Base-by-base conservation (phyloP, 2,797 vertebrate species). In the Otolemur crassicaudatus region DNA sequence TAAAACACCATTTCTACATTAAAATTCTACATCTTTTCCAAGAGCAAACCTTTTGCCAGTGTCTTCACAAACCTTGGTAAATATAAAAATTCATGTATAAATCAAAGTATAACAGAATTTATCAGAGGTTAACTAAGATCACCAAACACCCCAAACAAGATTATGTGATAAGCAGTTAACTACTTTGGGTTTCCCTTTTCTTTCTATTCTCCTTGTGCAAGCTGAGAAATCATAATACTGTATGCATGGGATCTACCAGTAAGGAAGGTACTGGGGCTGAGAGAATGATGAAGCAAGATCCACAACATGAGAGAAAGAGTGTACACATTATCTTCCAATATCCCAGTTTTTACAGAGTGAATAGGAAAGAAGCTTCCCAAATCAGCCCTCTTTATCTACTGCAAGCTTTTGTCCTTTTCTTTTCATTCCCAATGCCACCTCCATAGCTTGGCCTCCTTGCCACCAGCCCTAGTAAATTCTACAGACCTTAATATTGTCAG, bases 1-100 rank as follows among this genome's bases (percentile, higher is more conserved):
- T 16, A 67, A 67, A n/a, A 67, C 31, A 67, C 31, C 27, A 8
- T 87, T 97, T 97, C 91, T 94, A 75, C 90, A 85, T 86, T 84
- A 90, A 87, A 91, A 88, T 87, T 67, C 80, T 95, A 65, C 8
- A 65, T 79, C 60, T 76, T 95, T 94, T 80, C 92, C 53, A 85
- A 22, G 1, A 94, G 31, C 49, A 91, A 80, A 93, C n/a, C 40
- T 43, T 72, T 77, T 72, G 23, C 87, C 53, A 65, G 29, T 67
- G 37, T 88, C 79, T 88, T 31, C 29, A 85, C 40, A 40, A 94
- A 87, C 7, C 27, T 58, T 85, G 34, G 34, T 67, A 88, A 91
- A 91, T 23, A 87, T 10, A 88, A 92, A 96, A 93, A 80, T 89
- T 69, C 69, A 87, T 3, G 34, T 82, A 91, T 86, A 95, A 91